Base-by-base conservation (phyloP, 2,888 invertebrate genomes). In the Strigamia crassipes region DNA sequence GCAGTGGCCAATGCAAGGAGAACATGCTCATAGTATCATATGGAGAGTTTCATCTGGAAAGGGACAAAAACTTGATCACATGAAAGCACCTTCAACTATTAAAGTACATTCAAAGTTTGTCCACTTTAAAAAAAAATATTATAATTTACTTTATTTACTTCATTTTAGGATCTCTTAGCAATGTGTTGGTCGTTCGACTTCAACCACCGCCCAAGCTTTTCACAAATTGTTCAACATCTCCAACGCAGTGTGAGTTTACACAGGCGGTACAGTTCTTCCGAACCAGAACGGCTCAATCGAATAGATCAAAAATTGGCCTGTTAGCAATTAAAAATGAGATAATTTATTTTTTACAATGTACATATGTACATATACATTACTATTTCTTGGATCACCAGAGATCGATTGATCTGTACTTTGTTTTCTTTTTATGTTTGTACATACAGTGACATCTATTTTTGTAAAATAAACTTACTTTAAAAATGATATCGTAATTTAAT, bases 81-180 rank as follows among this genome's bases (percentile, higher is more conserved):
- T 88, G 27, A 86, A 86, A 82, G 86, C 86, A 82, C 86, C 86
- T n/a, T 84, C 85, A n/a, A 85, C 85, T n/a, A 84, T 88, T 38
- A 87, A 87, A 85, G 88, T 87, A 83, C 81, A 83, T 42, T 15
- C 0, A 1, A 38, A 38, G 23, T 77, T 15, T 77, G 15, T 27
- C 27, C 27, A 27, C 27, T 2, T 27, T 27, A 27, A 27, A 27
- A 3, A 27, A 15, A 27, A 77, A 27, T n/a, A n/a, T n/a, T n/a
- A 77, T 15, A 12, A 38, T 31, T 78, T 18, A 23, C 10, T 4
- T 18, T 79, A n/a, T 34, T 81, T 79, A 13, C 12, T 81, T 27
- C 1, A 27, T 27, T 27, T 27, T 77, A 83, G 83, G 80, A 83
- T 77, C 56, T 83, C 12, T 34, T 83, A 27, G 66, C 81, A 21